These are phyloP conservation scores for Pleuronectes platessa DNA, from an alignment of 2,113 vertebrate genomes.

Conservation along the genomic window DNA sequence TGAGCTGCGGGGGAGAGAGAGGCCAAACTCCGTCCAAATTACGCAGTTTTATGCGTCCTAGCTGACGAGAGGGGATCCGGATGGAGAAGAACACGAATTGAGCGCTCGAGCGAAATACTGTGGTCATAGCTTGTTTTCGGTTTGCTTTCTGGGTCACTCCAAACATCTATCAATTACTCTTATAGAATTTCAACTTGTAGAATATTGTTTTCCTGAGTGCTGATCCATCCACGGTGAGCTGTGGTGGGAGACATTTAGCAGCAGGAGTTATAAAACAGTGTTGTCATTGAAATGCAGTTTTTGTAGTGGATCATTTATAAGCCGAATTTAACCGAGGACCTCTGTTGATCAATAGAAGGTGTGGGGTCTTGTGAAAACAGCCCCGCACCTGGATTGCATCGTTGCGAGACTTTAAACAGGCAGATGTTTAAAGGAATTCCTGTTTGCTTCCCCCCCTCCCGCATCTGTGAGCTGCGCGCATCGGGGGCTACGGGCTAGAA, in stretches of 20 bases:
- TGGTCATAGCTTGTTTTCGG: neutral
- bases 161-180: neutral
- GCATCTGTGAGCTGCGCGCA: conserved; percentile 15
- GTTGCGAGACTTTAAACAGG: neutral
- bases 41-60: conserved; percentile 29
- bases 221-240: neutral
- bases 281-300: neutral
- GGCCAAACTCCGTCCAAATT: conserved; percentile 61
- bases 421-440: conserved; percentile 20
- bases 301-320: neutral
- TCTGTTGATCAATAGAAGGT: neutral
- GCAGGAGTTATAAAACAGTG: conserved; percentile 40
- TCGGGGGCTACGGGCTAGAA: conserved; percentile 32
- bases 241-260: neutral
- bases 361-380: neutral
- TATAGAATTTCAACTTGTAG: conserved; percentile 47
- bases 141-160: neutral
- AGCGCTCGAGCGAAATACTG: neutral
- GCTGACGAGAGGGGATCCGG: neutral
- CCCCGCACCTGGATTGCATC: too few species aligned
- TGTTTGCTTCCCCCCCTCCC: neutral
- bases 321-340: conserved; percentile 23
- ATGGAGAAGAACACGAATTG: neutral
- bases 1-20: conserved; percentile 25
- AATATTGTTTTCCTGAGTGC: conserved; percentile 8